phyloP scores from a whole-genome alignment of 2,113 vertebrate species.

The Hemichromis elongatus region DNA sequence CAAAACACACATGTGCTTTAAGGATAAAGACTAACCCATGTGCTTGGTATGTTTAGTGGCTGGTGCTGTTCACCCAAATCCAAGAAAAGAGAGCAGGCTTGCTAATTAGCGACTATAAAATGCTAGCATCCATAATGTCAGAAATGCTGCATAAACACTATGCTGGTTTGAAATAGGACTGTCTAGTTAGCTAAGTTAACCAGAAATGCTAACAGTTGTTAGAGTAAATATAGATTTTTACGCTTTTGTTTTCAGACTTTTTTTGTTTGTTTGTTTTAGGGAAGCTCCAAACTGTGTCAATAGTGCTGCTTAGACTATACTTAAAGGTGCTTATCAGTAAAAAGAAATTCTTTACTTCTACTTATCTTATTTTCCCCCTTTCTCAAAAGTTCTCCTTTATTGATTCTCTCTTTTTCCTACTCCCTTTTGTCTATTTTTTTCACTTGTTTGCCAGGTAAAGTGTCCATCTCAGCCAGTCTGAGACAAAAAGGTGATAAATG shows the following conservation, averaged over 20 bases:
- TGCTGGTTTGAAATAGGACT: background rate
- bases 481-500: constrained; percentile 31
- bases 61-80: background rate
- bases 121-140: background rate
- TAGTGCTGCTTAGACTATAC: background rate
- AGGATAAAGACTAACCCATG: background rate
- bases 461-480: background rate
- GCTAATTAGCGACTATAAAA: background rate
- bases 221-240: background rate
- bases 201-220: background rate
- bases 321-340: background rate
- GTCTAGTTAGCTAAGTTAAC: background rate
- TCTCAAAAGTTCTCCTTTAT: background rate
- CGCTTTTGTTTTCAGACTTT: background rate
- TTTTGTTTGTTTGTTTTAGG: background rate
- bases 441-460: constrained; percentile 16
- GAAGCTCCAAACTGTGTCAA: background rate
- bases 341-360: background rate
- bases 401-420: background rate
- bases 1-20: background rate
- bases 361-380: background rate
- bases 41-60: background rate
- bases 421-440: background rate
- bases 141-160: background rate
- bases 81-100: background rate